Base-by-base conservation (phyloP, 1,140 invertebrate genomes). In the Ridgeia piscesae region DNA sequence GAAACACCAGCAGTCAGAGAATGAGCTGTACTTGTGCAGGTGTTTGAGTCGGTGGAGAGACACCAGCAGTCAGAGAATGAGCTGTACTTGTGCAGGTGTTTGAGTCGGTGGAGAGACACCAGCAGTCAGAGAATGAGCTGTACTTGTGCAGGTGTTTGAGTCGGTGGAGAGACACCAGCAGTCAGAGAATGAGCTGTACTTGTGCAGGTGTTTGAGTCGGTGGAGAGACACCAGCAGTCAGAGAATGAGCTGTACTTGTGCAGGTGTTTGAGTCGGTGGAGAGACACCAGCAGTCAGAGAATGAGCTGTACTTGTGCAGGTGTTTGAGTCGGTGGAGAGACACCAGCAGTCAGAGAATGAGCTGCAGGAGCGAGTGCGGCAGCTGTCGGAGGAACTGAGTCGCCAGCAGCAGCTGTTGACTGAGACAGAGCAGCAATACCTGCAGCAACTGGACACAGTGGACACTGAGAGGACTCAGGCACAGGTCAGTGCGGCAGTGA, bases 281-380 rank as follows among this genome's bases (percentile, higher is more conserved):
- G 35, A 35, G 34, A n/a, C 35, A 90, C 31, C 89, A 42, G 34
- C 89, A 90, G 89, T 90, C n/a, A 90, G 58, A 77, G 27, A 77
- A 31, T 77, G 58, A 77, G 2, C 27, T 77, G 8, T 77, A 77
- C 58, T 77, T 77, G 58, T 33, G 17, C 89, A 90, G 89, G 89
- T 90, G 89, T 42, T 35, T 90, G 89, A 90, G n/a, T 34, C 35
- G n/a, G 89, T 35, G 35, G 34, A 35, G 35, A 35, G 34, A n/a
- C 35, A 90, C 31, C 89, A 42, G 34, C 89, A 90, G 89, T 34
- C 34, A 42, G 89, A 35, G 89, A 42, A 42, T 35, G 89, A 90
- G n/a, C 35, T 90, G n/a, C 89, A 90, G n/a, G 89, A 90, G 89
- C 27, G 21, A 42, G 34, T 90, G 9, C 34, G 34, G 9, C 89